Evolutionary conservation across 2,113 vertebrate species (phyloP).

Genomic region (Cyphomyrus discorhynchus): DNA sequence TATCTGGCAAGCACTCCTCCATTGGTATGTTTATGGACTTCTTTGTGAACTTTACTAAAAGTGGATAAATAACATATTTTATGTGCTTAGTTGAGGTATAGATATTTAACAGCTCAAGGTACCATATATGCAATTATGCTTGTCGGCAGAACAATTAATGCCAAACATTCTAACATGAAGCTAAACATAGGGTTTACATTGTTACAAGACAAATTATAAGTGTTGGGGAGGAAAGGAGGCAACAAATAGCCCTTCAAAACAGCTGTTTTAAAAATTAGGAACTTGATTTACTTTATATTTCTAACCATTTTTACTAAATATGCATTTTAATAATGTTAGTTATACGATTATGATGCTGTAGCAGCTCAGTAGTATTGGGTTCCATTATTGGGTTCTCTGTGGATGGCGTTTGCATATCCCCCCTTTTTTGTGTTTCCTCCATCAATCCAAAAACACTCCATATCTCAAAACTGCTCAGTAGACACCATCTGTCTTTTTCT

Average conservation of each 20-base stretch:
- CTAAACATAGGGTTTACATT: neutral
- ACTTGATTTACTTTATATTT: neutral
- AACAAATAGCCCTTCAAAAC: neutral
- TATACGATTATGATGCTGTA: neutral
- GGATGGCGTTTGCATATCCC: neutral
- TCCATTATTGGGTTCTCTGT: neutral
- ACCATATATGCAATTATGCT: neutral
- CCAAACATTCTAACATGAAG: neutral
- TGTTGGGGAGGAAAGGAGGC: neutral
- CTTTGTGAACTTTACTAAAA: neutral
- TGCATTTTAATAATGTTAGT: neutral
- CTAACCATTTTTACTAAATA: neutral
- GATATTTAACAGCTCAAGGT: neutral
- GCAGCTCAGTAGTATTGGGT: neutral
- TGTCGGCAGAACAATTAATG: neutral
- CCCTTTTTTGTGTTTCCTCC: neutral
- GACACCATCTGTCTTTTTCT: neutral
- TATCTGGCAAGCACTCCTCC: constrained; percentile 25
- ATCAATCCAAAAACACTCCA: neutral
- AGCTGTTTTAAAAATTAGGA: neutral
- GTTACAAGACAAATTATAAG: neutral
- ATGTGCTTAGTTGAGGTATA: neutral
- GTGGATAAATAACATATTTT: neutral
- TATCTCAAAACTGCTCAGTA: neutral
- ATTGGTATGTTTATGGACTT: neutral